Percentiles rank a stretch among this genome's conserved stretches.
Conservation (phyloP, 2,113 vertebrate species). For the Mormyrus iriodes region DNA sequence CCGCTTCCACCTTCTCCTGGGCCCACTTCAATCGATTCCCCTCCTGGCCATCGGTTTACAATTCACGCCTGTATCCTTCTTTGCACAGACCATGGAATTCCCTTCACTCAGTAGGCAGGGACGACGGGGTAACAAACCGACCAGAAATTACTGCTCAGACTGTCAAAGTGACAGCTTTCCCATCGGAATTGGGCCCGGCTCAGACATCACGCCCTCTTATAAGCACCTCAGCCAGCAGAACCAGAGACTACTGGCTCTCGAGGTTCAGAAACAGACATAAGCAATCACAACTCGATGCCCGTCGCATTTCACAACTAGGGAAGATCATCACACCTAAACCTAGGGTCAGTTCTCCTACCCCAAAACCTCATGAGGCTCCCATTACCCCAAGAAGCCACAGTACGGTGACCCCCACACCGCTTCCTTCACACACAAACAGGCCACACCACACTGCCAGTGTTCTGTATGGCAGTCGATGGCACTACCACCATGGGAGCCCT, state of each 20-base stretch:
- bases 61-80: constrained; percentile 32
- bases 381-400: constrained; percentile 32
- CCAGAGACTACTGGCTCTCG: constrained; percentile 52
- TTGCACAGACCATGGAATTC: constrained; percentile 42
- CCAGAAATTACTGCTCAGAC: constrained; percentile 62
- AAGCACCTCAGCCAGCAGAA: constrained; percentile 28
- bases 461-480: constrained; percentile 42
- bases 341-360: constrained; percentile 30
- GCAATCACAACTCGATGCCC: constrained; percentile 56
- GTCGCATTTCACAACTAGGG: constrained; percentile 50
- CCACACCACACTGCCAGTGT: constrained; percentile 37
- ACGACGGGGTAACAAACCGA: constrained; percentile 50
- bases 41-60: constrained; percentile 30
- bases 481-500: constrained; percentile 35
- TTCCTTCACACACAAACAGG: constrained; percentile 26
- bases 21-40: constrained; percentile 32
- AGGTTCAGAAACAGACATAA: constrained; percentile 63
- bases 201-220: constrained; percentile 18
- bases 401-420: constrained; percentile 24
- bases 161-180: constrained; percentile 42
- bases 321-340: constrained; percentile 54
- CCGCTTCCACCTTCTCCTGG: constrained; percentile 44
- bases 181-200: constrained; percentile 12
- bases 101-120: constrained; percentile 39
- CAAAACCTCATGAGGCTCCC: constrained; percentile 27